Percentiles rank a stretch among this genome's conserved stretches.
Evolutionary conservation across 1,140 invertebrate genomes (phyloP).

Genomic region (Bombus waltoni): DNA sequence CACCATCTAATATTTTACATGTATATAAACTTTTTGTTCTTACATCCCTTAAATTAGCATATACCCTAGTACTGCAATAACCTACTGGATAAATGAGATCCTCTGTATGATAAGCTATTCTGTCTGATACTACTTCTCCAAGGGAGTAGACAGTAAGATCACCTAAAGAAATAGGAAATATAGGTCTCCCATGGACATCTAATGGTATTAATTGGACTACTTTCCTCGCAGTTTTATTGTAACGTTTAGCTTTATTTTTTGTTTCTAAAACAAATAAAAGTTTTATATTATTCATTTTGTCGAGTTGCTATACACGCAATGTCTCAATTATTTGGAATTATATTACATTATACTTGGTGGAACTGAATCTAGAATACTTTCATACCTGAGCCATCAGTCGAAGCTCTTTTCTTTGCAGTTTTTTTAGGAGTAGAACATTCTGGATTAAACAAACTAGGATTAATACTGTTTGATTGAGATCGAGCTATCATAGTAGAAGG

Average conservation of each 20-base stretch:
- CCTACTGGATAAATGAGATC: slow-evolving; percentile 91
- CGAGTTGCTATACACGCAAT: neutral
- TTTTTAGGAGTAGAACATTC: slow-evolving; percentile 73
- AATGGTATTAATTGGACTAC: slow-evolving; percentile 86
- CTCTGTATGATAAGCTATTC: slow-evolving; percentile 87
- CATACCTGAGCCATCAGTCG: slow-evolving; percentile 66
- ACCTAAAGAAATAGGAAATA: slow-evolving; percentile 90
- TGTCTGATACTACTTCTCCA: slow-evolving; percentile 89
- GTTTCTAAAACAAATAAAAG: slow-evolving; percentile 61
- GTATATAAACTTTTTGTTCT: slow-evolving; percentile 90
- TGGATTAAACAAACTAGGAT: slow-evolving; percentile 64
- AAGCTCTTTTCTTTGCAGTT: slow-evolving; percentile 73
- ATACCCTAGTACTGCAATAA: slow-evolving; percentile 91
- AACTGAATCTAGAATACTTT: neutral
- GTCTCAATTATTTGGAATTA: neutral
- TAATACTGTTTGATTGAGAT: slow-evolving; percentile 73
- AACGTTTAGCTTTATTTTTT: slow-evolving; percentile 75
- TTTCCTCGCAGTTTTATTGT: slow-evolving; percentile 72
- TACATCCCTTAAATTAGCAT: slow-evolving; percentile 88
- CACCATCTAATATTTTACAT: slow-evolving; percentile 91
- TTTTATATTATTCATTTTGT: neutral
- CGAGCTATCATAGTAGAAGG: slow-evolving; percentile 68
- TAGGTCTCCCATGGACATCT: slow-evolving; percentile 87
- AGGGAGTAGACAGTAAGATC: slow-evolving; percentile 90
- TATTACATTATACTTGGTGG: neutral